phyloP scores from a whole-genome alignment of 2,888 invertebrate species.

The Phengaris alcon region DNA sequence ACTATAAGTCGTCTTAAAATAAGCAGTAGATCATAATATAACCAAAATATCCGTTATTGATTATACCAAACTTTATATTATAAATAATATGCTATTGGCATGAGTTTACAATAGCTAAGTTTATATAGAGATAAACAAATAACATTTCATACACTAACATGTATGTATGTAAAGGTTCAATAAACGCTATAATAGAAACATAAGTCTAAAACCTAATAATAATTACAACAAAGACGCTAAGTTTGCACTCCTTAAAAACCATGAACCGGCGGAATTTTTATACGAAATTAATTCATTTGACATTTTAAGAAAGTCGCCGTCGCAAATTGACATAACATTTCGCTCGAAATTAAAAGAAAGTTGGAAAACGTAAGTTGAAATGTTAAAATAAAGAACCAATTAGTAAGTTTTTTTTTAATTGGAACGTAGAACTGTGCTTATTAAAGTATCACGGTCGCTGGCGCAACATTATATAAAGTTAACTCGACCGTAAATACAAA shows the following conservation, averaged over 20 bases:
- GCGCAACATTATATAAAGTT: conserved; percentile 35
- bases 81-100: too few relatives aligned
- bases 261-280: conserved; percentile 1
- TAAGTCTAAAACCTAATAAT: not conserved
- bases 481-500: conserved; percentile 34
- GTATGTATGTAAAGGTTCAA: too few relatives aligned
- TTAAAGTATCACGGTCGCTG: conserved; percentile 37
- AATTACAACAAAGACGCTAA: conserved; percentile 13
- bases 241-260: not conserved
- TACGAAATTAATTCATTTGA: conserved; percentile 15
- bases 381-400: conserved; percentile 22
- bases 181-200: not conserved
- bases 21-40: too few relatives aligned
- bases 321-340: conserved; percentile 26
- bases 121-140: not conserved
- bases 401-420: conserved; percentile 28
- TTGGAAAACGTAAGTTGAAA: conserved; percentile 6
- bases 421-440: conserved; percentile 34
- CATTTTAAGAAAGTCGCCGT: conserved; percentile 15
- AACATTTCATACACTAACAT: too few relatives aligned
- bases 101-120: too few relatives aligned
- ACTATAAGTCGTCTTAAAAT: too few relatives aligned
- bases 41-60: too few relatives aligned
- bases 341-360: conserved; percentile 14
- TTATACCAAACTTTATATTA: too few relatives aligned